Evolutionary conservation across 1,140 invertebrate species (phyloP).

Genomic region (Carposina sasakii): DNA sequence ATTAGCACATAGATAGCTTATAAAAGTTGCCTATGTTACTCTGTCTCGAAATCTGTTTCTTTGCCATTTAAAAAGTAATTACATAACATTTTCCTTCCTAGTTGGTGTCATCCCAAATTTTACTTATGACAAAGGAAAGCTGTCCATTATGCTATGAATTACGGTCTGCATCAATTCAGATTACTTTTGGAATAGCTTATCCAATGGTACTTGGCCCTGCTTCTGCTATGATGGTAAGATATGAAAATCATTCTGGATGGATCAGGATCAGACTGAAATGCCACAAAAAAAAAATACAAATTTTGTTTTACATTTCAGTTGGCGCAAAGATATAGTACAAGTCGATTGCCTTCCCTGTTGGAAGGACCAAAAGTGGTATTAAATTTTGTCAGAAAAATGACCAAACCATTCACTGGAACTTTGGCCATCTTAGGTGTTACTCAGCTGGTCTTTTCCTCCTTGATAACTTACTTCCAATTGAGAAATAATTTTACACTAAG

Average conservation of each 20-base stretch:
- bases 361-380: constrained; percentile 51
- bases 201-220: constrained; percentile 63
- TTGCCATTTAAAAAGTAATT: background rate
- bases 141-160: constrained; percentile 72
- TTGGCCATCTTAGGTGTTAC: constrained; percentile 27
- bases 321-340: constrained; percentile 53
- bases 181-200: constrained; percentile 44
- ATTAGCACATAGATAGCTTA: background rate
- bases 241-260: too few species aligned
- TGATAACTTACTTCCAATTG: constrained; percentile 62
- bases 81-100: constrained; percentile 33
- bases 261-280: too few species aligned
- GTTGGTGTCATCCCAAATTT: constrained; percentile 57
- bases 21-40: background rate
- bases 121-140: constrained; percentile 41
- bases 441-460: constrained; percentile 40
- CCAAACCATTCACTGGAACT: constrained; percentile 37
- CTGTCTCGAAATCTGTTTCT: background rate
- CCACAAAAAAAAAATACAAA: constrained; percentile 1
- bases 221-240: constrained; percentile 64
- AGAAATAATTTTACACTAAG: constrained; percentile 43
- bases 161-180: constrained; percentile 49
- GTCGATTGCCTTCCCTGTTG: constrained; percentile 53
- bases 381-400: constrained; percentile 42
- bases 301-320: constrained; percentile 53